Conservation (phyloP, 1,140 invertebrate genomes). For the Adelges cooleyi region DNA sequence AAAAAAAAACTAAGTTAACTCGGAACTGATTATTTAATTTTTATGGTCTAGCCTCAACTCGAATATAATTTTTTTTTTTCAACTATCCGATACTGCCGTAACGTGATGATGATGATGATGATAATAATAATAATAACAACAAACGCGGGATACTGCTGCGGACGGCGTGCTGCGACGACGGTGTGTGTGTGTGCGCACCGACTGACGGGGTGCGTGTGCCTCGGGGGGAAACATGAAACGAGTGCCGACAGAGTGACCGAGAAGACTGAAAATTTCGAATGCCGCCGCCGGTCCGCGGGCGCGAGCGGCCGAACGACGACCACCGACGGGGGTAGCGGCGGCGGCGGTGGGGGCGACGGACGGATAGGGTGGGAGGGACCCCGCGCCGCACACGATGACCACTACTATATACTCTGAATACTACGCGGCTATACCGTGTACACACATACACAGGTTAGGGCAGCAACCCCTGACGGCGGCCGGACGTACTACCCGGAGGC, state of each 20-base stretch:
- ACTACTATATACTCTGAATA: background rate
- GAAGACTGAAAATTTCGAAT: constrained; percentile 28
- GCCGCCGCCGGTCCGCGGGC: constrained; percentile 3
- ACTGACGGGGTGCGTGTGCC: constrained; percentile 6
- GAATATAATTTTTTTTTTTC: too few relatives aligned
- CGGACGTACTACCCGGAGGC: constrained; percentile 13
- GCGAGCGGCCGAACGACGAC: background rate
- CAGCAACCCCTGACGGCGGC: constrained; percentile 16
- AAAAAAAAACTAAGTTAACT: too few relatives aligned
- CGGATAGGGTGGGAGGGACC: too few relatives aligned
- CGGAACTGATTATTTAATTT: too few relatives aligned
- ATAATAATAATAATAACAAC: too few relatives aligned
- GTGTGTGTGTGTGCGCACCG: background rate
- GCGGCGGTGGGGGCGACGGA: background rate
- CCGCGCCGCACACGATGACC: background rate
- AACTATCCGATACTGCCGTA: too few relatives aligned
- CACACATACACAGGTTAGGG: background rate
- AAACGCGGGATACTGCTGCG: background rate
- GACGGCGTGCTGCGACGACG: background rate
- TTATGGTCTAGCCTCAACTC: too few relatives aligned
- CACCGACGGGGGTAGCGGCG: background rate
- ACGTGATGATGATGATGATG: too few relatives aligned
- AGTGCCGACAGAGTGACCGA: constrained; percentile 28
- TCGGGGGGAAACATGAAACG: constrained; percentile 25
- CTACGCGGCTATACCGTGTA: background rate